A percentile compares a stretch with the other conserved stretches of the same genome.
Evolutionary conservation across 2,113 vertebrate genomes (phyloP).

Genomic region (Acrocephalus arundinaceus): DNA sequence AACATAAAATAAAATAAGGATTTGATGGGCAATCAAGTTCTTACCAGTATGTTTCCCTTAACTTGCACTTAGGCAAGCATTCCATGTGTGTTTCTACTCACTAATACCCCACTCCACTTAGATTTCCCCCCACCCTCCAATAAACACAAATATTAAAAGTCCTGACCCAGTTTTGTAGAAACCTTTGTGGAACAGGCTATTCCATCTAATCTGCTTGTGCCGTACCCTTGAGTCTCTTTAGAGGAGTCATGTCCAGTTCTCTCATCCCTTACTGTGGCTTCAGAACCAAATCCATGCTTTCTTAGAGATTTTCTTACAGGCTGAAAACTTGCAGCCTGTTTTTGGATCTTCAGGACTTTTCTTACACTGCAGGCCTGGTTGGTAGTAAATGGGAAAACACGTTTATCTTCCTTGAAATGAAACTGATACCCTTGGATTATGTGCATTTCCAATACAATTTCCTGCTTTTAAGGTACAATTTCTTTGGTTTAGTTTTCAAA

Average conservation of each 20-base stretch:
- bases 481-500: neutral
- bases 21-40: neutral
- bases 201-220: neutral
- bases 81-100: neutral
- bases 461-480: neutral
- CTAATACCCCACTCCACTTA: neutral
- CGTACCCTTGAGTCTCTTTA: neutral
- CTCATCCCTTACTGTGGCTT: neutral
- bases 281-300: neutral
- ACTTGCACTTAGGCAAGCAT: neutral
- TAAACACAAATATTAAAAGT: neutral
- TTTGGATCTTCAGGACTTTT: neutral
- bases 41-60: neutral
- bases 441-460: neutral
- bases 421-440: neutral
- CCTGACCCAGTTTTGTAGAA: neutral
- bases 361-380: neutral
- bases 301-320: neutral
- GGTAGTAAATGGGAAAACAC: neutral
- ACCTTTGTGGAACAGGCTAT: neutral
- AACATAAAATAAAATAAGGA: neutral
- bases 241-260: neutral
- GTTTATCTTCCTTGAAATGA: neutral
- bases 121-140: accelerated
- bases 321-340: neutral